A percentile compares a stretch with the other conserved stretches of the same genome.
Evolutionary conservation across 2,113 vertebrate genomes (phyloP).

Genomic region (Melanerpes formicivorus): DNA sequence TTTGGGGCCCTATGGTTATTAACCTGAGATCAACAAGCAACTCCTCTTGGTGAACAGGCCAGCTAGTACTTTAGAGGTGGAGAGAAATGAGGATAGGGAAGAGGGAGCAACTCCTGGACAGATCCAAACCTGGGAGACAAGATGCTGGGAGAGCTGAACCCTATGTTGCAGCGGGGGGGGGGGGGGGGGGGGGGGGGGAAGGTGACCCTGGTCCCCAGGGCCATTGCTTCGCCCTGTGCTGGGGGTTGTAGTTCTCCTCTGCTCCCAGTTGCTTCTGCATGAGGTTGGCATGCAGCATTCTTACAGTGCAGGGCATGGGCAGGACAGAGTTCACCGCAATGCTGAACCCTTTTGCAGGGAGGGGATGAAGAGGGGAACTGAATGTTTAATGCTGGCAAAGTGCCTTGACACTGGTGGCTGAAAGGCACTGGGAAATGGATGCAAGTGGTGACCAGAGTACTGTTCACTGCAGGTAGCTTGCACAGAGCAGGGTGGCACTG

Average conservation of each 20-base stretch:
- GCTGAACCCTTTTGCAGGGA: neutral
- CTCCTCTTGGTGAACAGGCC: neutral
- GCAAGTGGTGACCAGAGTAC: neutral
- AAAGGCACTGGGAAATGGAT: neutral
- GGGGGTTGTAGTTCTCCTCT: neutral
- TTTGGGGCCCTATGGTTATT: neutral
- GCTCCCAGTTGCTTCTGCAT: neutral
- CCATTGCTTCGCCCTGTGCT: rapidly evolving
- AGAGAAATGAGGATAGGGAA: neutral
- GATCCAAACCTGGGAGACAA: neutral
- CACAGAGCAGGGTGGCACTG: neutral
- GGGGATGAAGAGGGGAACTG: constrained; percentile 12
- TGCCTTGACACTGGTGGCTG: neutral
- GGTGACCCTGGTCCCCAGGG: neutral
- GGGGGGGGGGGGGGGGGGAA: rapidly evolving
- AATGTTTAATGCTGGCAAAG: constrained; percentile 44
- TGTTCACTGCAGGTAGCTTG: neutral
- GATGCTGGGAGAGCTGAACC: neutral
- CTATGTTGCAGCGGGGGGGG: neutral
- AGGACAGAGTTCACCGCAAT: constrained; percentile 6
- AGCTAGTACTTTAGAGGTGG: neutral
- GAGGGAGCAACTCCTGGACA: neutral
- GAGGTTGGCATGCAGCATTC: neutral
- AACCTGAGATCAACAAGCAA: neutral
- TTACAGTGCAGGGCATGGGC: neutral